Conservation (phyloP, 2,113 vertebrate genomes). For the Haliaeetus leucogaster region DNA sequence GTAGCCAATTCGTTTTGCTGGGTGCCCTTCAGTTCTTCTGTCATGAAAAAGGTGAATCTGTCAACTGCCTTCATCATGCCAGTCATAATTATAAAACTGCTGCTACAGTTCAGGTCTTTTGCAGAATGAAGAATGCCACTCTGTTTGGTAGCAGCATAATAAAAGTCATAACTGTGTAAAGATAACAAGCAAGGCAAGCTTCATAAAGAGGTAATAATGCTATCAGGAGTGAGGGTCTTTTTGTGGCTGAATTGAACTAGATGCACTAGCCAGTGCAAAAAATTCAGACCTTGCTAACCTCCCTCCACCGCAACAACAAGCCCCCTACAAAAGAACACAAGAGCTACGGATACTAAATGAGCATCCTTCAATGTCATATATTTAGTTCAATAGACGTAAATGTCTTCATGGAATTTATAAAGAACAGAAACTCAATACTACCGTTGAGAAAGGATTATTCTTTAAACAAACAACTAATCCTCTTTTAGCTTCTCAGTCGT, state of each 20-base stretch:
- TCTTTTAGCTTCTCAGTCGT: background rate
- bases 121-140: background rate
- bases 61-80: background rate
- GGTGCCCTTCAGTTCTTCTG: background rate
- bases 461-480: background rate
- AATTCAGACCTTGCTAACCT: background rate
- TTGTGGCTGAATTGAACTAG: background rate
- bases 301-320: background rate
- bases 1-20: background rate
- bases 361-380: background rate
- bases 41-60: background rate
- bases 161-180: background rate
- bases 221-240: background rate
- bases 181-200: background rate
- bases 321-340: background rate
- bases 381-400: background rate
- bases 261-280: background rate
- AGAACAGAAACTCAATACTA: background rate
- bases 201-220: background rate
- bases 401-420: background rate
- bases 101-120: background rate
- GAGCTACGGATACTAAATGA: rapidly evolving
- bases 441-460: background rate
- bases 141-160: background rate
- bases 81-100: background rate